phyloP scores from a whole-genome alignment of 1,140 invertebrate genomes.

The Heliothis virescens region DNA sequence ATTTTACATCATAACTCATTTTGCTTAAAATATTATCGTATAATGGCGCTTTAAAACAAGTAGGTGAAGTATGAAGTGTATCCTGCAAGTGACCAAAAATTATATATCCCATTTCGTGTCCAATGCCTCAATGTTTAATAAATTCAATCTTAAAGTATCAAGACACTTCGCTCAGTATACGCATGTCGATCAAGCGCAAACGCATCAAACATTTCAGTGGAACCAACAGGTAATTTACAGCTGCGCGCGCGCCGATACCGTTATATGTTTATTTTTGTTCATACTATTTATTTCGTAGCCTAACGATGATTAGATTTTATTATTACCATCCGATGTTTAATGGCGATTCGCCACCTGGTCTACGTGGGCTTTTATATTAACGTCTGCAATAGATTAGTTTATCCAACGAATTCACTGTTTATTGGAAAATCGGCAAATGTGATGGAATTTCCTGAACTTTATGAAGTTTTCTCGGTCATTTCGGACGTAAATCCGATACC shows the following conservation, averaged over 20 bases:
- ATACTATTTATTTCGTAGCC: constrained; percentile 77
- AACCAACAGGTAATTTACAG: constrained; percentile 83
- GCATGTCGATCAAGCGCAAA: constrained; percentile 76
- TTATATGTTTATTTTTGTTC: constrained; percentile 76
- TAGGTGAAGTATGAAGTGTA: too few relatives aligned
- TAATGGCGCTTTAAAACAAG: too few relatives aligned
- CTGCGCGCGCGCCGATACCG: constrained; percentile 45
- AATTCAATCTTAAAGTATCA: constrained; percentile 55
- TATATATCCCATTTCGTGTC: too few relatives aligned
- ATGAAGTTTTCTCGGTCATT: not conserved
- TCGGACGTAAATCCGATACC: too few relatives aligned
- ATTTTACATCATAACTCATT: too few relatives aligned
- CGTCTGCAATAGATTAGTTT: constrained; percentile 14
- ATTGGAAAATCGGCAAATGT: not conserved
- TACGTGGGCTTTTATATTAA: constrained; percentile 22
- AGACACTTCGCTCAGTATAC: constrained; percentile 42
- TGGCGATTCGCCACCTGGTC: constrained; percentile 46
- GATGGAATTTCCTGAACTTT: too few relatives aligned
- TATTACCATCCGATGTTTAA: constrained; percentile 53
- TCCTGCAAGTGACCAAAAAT: too few relatives aligned
- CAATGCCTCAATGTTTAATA: too few relatives aligned
- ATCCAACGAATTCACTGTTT: not conserved
- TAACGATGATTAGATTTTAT: constrained; percentile 79
- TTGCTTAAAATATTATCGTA: too few relatives aligned
- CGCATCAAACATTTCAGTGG: constrained; percentile 81